Conservation (phyloP, 2,888 invertebrate genomes). For the Leucophora obtusa region DNA sequence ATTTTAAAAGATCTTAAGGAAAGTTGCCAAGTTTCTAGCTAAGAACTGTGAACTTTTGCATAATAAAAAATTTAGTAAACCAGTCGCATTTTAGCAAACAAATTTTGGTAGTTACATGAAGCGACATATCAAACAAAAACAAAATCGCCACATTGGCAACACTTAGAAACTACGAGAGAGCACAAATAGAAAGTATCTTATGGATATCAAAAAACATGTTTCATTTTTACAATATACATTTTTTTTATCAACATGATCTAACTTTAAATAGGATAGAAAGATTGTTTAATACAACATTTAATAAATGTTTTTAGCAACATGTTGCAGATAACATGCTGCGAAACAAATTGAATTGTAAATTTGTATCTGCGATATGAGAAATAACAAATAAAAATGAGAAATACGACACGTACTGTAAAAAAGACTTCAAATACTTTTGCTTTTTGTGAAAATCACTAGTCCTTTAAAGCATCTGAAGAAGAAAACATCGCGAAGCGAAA, state of each 20-base stretch:
- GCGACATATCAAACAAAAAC: too few species aligned
- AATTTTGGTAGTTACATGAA: too few species aligned
- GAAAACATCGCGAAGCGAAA: slow-evolving; percentile 60
- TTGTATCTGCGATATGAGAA: slow-evolving; percentile 47
- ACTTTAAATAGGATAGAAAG: background rate
- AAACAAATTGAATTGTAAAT: background rate
- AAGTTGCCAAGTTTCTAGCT: too few species aligned
- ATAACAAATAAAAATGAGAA: slow-evolving; percentile 50
- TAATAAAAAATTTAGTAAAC: too few species aligned
- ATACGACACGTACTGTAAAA: slow-evolving; percentile 55
- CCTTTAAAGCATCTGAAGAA: slow-evolving; percentile 63
- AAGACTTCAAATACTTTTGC: slow-evolving; percentile 65
- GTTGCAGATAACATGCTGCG: slow-evolving; percentile 23
- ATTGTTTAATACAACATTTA: background rate
- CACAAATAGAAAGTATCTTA: slow-evolving; percentile 56
- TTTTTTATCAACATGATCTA: slow-evolving; percentile 37
- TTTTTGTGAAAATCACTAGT: slow-evolving; percentile 63
- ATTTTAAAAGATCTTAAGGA: too few species aligned
- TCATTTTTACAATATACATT: background rate
- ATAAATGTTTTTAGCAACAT: slow-evolving; percentile 30
- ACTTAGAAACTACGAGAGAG: background rate
- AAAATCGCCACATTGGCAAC: background rate
- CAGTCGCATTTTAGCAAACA: too few species aligned
- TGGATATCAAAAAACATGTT: slow-evolving; percentile 37
- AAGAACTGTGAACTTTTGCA: too few species aligned